These are phyloP conservation scores for Agriopis leucophaearia DNA, from an alignment of 2,888 invertebrate genomes.

Conservation along the genomic window DNA sequence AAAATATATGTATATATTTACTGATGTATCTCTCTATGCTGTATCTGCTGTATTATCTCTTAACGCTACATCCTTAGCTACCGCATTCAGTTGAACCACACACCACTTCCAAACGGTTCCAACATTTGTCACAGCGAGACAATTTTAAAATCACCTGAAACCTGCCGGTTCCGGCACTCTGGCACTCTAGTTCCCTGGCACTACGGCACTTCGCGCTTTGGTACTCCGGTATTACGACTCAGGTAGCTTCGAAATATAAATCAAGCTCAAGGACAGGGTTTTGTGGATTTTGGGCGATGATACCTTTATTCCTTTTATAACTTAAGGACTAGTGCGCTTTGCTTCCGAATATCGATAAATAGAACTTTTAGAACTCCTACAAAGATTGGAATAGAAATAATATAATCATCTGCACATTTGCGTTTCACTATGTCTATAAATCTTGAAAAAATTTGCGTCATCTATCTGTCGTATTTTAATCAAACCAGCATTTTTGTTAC, in stretches of 20 bases:
- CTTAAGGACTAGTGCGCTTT: background rate
- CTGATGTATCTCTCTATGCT: too few relatives aligned
- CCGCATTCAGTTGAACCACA: slow-evolving; percentile 24
- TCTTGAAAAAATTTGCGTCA: too few relatives aligned
- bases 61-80: background rate
- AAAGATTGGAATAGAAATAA: too few relatives aligned
- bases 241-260: background rate
- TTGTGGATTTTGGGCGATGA: slow-evolving; percentile 16
- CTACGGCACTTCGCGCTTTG: background rate
- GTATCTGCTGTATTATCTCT: too few relatives aligned
- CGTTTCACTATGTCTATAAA: too few relatives aligned
- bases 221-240: background rate
- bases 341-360: background rate
- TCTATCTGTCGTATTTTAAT: too few relatives aligned
- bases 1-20: too few relatives aligned
- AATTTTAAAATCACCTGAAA: slow-evolving; percentile 61
- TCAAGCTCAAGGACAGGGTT: slow-evolving; percentile 29
- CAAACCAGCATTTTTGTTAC: too few relatives aligned
- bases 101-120: slow-evolving; percentile 38
- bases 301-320: slow-evolving; percentile 22
- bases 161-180: slow-evolving; percentile 19
- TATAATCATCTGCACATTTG: too few relatives aligned
- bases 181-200: slow-evolving; percentile 1
- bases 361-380: too few relatives aligned
- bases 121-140: slow-evolving; percentile 58